Base-by-base conservation (phyloP, 2,797 vertebrate species). In the Calcarius lapponicus region DNA sequence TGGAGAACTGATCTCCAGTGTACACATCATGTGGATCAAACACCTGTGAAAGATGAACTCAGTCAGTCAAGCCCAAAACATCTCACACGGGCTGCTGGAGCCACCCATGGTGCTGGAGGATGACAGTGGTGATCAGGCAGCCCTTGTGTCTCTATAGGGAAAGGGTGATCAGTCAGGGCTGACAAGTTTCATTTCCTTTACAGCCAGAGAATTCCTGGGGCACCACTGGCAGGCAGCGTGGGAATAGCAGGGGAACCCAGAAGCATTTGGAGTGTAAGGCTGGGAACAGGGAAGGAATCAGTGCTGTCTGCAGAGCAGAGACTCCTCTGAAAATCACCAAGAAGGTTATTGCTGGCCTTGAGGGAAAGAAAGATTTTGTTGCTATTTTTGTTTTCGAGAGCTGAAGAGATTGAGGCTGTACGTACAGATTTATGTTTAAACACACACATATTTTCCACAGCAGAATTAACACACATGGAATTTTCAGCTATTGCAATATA, bases 11-110 rank as follows among this genome's bases (percentile, higher is more conserved):
- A 95, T 98, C 98, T 36, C 99, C 99, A 16, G 98, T 97, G 97
- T 99, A 99, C 76, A 99, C 97, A 93, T 98, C 98, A 92, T 98
- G 98, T 9, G 99, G 98, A 95, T 99, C 99, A 98, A 99, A 99
- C 24, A 98, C 98, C 99, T 99, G 97, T 16, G 19, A 97, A 95
- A 93, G 66, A 97, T 14, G 16, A 93, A 69, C 32, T 40, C 8
- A 45, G 80, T 95, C 58, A 95, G 54, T 16, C 0, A 20, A 76
- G 70, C 43, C 57, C 13, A 1, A 86, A 81, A 48, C 62, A 73
- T 43, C 43, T 62, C 15, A 22, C 47, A 14, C 21, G 1, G 3
- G 8, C 28, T 17, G 15, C 14, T 36, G 29, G 38, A 72, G 53
- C 42, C 17, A 1, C 70, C 64, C 71, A n/a, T 4, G 2, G 38